These are phyloP conservation scores for Sycophaga agraensis DNA, from an alignment of 1,140 invertebrate species.

Conservation along the genomic window DNA sequence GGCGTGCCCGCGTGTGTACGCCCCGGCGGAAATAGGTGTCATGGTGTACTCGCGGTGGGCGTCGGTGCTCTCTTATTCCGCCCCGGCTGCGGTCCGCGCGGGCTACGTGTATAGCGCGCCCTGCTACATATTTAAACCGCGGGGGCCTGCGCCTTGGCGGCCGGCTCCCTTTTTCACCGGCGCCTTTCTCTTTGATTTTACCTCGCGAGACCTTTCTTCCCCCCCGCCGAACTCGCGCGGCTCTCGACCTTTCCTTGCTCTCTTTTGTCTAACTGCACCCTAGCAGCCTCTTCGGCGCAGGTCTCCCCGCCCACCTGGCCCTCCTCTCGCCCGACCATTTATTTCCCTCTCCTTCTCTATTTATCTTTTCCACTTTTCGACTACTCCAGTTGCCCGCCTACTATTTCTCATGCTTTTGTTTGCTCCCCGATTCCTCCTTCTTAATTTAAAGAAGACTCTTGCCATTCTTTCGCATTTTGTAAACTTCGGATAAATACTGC, in stretches of 20 bases:
- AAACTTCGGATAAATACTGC: no score
- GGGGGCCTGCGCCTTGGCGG: background rate
- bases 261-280: background rate
- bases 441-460: slow-evolving; percentile 4
- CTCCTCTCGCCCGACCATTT: slow-evolving; percentile 12
- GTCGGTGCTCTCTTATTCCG: no score
- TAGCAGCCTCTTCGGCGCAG: background rate
- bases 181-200: background rate
- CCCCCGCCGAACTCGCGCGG: background rate
- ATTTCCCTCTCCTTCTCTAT: slow-evolving; percentile 10
- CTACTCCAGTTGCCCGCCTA: background rate
- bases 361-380: slow-evolving; percentile 15
- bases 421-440: background rate
- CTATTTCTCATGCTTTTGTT: slow-evolving; percentile 16
- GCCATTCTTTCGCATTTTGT: no score
- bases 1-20: slow-evolving; percentile 4
- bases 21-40: slow-evolving; percentile 15
- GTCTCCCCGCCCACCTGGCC: background rate
- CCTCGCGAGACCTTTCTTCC: no score
- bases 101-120: no score
- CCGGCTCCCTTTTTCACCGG: background rate
- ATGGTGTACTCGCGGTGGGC: background rate
- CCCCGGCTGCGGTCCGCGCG: no score
- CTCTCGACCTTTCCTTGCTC: background rate
- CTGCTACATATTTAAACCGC: slow-evolving; percentile 23